These are phyloP conservation scores for Dichetophora obliterata DNA, from an alignment of 2,888 invertebrate species.

Conservation along the genomic window DNA sequence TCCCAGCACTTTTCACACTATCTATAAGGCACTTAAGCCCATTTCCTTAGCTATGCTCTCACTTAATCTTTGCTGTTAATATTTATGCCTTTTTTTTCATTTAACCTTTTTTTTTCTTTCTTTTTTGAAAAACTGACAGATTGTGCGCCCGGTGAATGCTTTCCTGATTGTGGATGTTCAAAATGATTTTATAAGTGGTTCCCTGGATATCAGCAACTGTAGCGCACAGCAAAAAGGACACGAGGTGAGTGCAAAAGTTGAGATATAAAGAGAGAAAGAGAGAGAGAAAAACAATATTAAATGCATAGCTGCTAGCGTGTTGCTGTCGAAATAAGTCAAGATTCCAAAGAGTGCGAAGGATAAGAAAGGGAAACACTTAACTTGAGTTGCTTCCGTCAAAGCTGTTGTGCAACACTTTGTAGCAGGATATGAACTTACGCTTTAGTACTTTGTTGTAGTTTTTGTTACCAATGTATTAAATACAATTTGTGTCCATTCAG, in stretches of 20 bases:
- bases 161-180: conserved; percentile 96
- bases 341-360: neutral
- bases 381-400: conserved; percentile 22
- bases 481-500: neutral
- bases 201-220: conserved; percentile 92
- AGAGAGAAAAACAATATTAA: neutral
- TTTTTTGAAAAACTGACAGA: conserved; percentile 71
- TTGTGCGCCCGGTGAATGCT: conserved; percentile 87
- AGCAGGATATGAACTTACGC: conserved; percentile 7
- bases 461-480: neutral
- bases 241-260: conserved; percentile 74
- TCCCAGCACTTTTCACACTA: no score
- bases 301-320: neutral
- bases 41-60: neutral
- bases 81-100: neutral
- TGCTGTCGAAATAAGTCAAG: neutral
- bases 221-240: conserved; percentile 91
- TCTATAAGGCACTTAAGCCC: no score
- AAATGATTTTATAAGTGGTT: conserved; percentile 97
- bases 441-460: neutral
- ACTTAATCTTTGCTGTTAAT: neutral
- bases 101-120: neutral
- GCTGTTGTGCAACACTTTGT: neutral
- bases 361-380: neutral
- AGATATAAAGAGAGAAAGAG: neutral